Base-by-base conservation (phyloP, 2,888 invertebrate genomes). In the Drosophila kuntzei region DNA sequence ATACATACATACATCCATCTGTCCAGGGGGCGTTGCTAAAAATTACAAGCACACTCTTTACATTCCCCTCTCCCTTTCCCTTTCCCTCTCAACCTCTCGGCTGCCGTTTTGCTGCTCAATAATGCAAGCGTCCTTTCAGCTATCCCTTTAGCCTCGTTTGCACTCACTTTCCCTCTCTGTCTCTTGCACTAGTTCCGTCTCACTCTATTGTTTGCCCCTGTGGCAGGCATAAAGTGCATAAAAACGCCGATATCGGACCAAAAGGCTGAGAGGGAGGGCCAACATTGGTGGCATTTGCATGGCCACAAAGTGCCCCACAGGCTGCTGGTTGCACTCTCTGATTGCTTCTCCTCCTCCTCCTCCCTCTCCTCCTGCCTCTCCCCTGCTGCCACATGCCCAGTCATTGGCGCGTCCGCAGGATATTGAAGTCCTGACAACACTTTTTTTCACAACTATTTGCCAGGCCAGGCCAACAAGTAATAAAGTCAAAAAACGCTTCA, bases 201-300 rank as follows among this genome's bases (percentile, higher is more conserved):
- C 37, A 34, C 25, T 36, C 25, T 57, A 60, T 73, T 79, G 79
- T 79, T 79, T 80, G 71, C 74, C 25, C 55, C 43, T 61, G 63
- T 51, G 72, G 55, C 66, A 32, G 53, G 57, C 59, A 57, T 72
- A 63, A 77, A 75, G 63, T 79, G 71, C 77, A 79, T 64, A 74
- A 79, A 76, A 79, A 75, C 71, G 72, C 74, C 83, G 62, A 82
- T 82, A 77, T 85, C 77, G 83, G 67, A 69, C 57, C 39, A 18
- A 46, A 18, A 16, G 46, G 46, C 46, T 46, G 16, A 59, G 25
- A 43, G 34, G 43, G 34, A 12, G n/a, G 34, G 12, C 25, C 29
- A 27, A 36, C 67, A 59, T 51, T 44, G 51, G 62, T 68, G 71
- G 78, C 81, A 80, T 87, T 83, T 80, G 78, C 70, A 72, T 65